phyloP scores from a whole-genome alignment of 1,140 invertebrate genomes.

The Steinernema feltiae region DNA sequence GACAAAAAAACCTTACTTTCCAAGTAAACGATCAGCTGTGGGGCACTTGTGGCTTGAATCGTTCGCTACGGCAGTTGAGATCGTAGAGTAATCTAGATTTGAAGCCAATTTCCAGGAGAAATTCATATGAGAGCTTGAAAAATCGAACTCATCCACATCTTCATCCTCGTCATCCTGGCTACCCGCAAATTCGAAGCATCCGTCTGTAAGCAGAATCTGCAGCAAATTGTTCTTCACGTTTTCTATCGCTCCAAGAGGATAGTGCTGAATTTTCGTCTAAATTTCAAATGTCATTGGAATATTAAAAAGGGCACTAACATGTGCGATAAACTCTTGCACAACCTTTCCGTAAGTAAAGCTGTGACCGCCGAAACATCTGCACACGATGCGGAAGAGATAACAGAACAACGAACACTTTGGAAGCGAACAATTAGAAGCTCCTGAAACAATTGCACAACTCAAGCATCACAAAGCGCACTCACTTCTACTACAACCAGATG shows the following conservation, averaged over 20 bases:
- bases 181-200: slow-evolving; percentile 1
- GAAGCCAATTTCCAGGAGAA: neutral
- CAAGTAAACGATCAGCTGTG: neutral
- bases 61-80: neutral
- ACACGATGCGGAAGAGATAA: neutral
- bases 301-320: neutral
- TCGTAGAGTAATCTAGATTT: neutral
- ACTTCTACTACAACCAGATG: too few species aligned
- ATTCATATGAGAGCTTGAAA: neutral
- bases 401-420: neutral
- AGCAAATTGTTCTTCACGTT: neutral
- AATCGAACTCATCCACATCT: neutral
- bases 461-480: too few species aligned
- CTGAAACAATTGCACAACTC: too few species aligned
- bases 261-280: neutral
- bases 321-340: neutral
- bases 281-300: neutral
- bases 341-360: neutral
- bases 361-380: neutral
- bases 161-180: neutral
- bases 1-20: neutral
- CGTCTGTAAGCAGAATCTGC: neutral
- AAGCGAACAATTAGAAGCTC: too few species aligned
- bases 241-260: neutral
- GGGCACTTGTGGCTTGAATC: neutral